Base-by-base conservation (phyloP, 2,888 invertebrate genomes). In the Argyresthia goedartella region DNA sequence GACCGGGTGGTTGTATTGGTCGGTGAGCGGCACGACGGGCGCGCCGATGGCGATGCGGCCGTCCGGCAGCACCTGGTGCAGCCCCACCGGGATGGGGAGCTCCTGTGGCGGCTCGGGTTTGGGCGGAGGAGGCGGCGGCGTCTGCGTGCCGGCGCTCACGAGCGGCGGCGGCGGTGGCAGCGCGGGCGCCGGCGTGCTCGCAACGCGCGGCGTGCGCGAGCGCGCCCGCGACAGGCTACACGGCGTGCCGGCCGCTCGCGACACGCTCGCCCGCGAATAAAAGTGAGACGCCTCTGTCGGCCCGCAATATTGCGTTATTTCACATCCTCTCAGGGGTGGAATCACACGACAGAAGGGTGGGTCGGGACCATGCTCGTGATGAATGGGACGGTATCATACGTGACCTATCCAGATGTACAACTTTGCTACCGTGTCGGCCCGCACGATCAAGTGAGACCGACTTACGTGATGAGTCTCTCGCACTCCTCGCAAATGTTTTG, bases 381-480 rank as follows among this genome's bases (percentile, higher is more conserved):
- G 48, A 48, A 16, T 16, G 16, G 45, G n/a, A 48, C n/a, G 7
- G 9, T 3, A n/a, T 4, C n/a, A 33, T 35, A 35, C 34, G 13
- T 8, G 35, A 33, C 35, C 35, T 13, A 7, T 34, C 43, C 35
- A n/a, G 33, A n/a, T 43, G n/a, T n/a, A n/a, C n/a, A n/a, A 39
- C 54, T 89, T 87, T 76, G 87, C 87, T 72, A 90, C 90, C 76
- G 91, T 91, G 80, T 90, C 88, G 69, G 90, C 89, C 81, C 89
- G 89, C 81, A n/a, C n/a, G n/a, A n/a, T n/a, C n/a, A n/a, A n/a
- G n/a, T n/a, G n/a, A n/a, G n/a, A n/a, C 72, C 90, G 89, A 94
- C 97, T 96, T 94, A 98, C 98, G 96, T 95, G 88, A 98, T 97
- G 73, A 97, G 92, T 72, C 97, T 92, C 82, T 97, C 97, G 89